A percentile compares a stretch with the other conserved stretches of the same genome.
These are phyloP conservation scores for Ivindomyrus marchei DNA, from an alignment of 2,113 vertebrate species.

Conservation along the genomic window DNA sequence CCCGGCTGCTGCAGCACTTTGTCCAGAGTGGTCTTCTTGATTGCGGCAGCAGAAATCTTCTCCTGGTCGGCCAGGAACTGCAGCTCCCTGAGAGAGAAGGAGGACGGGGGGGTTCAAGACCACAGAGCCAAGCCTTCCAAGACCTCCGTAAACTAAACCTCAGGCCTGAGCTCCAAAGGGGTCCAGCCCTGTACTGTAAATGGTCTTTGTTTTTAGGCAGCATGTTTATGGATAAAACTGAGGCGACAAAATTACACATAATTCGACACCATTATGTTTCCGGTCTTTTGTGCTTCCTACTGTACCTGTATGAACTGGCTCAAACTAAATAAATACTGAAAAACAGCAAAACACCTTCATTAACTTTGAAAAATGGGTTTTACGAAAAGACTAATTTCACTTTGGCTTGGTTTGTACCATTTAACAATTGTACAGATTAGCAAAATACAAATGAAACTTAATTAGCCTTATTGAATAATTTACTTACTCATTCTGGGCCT, in stretches of 20 bases:
- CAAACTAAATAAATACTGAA: background rate
- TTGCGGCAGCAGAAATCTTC: conserved; percentile 79
- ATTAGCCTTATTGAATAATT: background rate
- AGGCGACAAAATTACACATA: background rate
- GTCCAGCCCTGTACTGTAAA: background rate
- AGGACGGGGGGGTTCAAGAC: background rate
- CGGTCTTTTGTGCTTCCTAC: background rate
- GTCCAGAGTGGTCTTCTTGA: conserved; percentile 94
- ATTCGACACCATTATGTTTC: background rate
- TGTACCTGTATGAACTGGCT: background rate
- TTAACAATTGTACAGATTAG: background rate
- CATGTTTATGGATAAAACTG: background rate
- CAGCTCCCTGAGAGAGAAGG: conserved; percentile 68
- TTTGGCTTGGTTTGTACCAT: background rate
- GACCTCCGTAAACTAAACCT: background rate
- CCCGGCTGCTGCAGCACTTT: conserved; percentile 85
- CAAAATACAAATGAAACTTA: background rate
- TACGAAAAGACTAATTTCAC: background rate
- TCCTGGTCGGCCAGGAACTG: conserved; percentile 89
- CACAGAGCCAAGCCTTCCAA: background rate
- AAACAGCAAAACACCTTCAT: background rate
- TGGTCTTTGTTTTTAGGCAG: background rate
- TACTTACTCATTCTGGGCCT: background rate
- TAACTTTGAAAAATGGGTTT: background rate
- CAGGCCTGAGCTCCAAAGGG: background rate